Conservation (phyloP, 53 echinoderm and acorn worm species). For the Astropecten irregularis region DNA sequence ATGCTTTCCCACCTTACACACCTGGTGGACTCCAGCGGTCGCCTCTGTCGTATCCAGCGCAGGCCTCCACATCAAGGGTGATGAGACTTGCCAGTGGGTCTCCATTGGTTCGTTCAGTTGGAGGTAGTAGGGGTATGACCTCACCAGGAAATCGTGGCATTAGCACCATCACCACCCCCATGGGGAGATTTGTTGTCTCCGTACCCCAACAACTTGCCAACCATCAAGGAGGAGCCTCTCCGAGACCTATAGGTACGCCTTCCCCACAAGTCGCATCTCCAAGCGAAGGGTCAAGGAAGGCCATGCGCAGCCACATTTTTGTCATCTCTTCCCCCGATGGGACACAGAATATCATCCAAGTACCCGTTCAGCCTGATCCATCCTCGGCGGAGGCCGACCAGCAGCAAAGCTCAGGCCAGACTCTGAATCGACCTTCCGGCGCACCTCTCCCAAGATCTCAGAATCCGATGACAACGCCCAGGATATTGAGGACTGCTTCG, state of each 20-base stretch:
- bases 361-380: constrained; percentile 35
- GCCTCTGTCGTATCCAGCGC: background rate
- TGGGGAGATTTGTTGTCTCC: constrained; percentile 22
- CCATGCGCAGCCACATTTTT: constrained; percentile 55
- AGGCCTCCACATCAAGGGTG: no score
- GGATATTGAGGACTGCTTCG: background rate
- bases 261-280: background rate
- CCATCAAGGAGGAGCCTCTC: background rate
- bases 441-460: background rate
- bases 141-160: constrained; percentile 10
- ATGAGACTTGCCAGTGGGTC: no score
- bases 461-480: constrained; percentile 45
- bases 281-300: background rate
- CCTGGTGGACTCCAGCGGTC: background rate
- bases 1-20: constrained; percentile 6
- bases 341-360: constrained; percentile 57
- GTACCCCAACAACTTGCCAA: background rate
- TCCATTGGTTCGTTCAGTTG: no score
- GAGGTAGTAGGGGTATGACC: background rate
- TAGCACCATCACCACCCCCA: constrained; percentile 28
- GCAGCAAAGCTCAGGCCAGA: background rate
- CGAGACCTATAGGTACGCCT: background rate
- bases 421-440: background rate
- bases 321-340: constrained; percentile 71
- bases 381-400: background rate